These are phyloP conservation scores for Desmophyllum pertusum DNA, from an alignment of 92 coral and sea anemone genomes.

Conservation along the genomic window DNA sequence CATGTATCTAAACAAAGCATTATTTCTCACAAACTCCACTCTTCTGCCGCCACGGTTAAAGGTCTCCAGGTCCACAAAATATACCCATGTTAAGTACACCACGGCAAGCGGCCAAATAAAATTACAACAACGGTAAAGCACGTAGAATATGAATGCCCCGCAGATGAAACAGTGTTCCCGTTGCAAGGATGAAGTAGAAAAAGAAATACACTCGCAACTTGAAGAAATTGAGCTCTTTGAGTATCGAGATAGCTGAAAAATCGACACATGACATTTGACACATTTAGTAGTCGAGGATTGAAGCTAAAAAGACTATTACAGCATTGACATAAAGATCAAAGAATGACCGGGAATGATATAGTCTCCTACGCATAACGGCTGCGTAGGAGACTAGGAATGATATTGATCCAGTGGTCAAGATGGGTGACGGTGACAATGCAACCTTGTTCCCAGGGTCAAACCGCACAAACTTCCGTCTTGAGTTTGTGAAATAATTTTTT, in stretches of 20 bases:
- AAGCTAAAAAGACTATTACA: too few species aligned
- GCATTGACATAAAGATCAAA: too few species aligned
- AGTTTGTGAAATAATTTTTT: too few species aligned
- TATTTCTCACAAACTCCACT: slow-evolving; percentile 50
- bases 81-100: slow-evolving; percentile 45
- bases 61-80: slow-evolving; percentile 45
- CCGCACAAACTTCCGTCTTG: too few species aligned
- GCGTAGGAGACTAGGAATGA: too few species aligned
- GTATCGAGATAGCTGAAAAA: not conserved
- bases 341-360: too few species aligned
- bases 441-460: too few species aligned
- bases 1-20: slow-evolving; percentile 39
- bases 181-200: slow-evolving; percentile 21
- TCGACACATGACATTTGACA: not conserved
- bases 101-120: slow-evolving; percentile 44
- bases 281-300: too few species aligned
- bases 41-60: slow-evolving; percentile 59
- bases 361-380: too few species aligned
- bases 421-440: too few species aligned
- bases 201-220: not conserved
- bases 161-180: slow-evolving; percentile 21
- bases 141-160: slow-evolving; percentile 11
- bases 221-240: slow-evolving; percentile 2
- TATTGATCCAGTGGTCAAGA: too few species aligned
- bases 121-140: not conserved